Evolutionary conservation across 2,888 invertebrate species (phyloP).

Genomic region (Metellina segmentata): DNA sequence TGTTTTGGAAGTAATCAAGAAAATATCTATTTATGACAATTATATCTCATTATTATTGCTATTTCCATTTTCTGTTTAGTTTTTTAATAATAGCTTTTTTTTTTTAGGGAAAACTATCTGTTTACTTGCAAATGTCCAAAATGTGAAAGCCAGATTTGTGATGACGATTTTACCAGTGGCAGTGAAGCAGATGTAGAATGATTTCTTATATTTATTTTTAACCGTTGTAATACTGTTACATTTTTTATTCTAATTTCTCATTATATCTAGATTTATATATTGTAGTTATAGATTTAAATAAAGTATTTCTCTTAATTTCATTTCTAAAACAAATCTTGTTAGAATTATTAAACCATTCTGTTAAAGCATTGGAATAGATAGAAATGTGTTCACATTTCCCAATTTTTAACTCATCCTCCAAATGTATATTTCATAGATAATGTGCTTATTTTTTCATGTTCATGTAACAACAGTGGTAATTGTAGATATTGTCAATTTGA

Average conservation of each 20-base stretch:
- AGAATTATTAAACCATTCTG: not conserved
- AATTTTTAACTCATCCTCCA: not conserved
- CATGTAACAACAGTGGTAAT: not conserved
- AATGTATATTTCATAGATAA: not conserved
- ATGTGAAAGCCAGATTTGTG: constrained; percentile 87
- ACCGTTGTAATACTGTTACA: not conserved
- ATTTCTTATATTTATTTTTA: not conserved
- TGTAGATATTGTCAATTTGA: not conserved
- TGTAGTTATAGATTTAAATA: not conserved
- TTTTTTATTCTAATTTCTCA: not conserved
- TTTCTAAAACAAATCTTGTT: not conserved
- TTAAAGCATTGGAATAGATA: no score
- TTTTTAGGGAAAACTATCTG: constrained; percentile 82
- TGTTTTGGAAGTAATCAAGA: no score
- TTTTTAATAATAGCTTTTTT: not conserved
- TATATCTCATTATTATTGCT: not conserved
- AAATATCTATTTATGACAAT: no score
- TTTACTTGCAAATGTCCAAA: constrained; percentile 88
- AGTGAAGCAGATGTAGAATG: constrained; percentile 84
- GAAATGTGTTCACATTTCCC: not conserved
- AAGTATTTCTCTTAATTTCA: no score
- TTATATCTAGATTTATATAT: not conserved
- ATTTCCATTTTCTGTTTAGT: not conserved
- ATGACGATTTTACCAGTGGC: constrained; percentile 90
- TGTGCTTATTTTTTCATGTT: not conserved